phyloP scores from a whole-genome alignment of 2,888 invertebrate species.

The Pseudeuparius sepicola region DNA sequence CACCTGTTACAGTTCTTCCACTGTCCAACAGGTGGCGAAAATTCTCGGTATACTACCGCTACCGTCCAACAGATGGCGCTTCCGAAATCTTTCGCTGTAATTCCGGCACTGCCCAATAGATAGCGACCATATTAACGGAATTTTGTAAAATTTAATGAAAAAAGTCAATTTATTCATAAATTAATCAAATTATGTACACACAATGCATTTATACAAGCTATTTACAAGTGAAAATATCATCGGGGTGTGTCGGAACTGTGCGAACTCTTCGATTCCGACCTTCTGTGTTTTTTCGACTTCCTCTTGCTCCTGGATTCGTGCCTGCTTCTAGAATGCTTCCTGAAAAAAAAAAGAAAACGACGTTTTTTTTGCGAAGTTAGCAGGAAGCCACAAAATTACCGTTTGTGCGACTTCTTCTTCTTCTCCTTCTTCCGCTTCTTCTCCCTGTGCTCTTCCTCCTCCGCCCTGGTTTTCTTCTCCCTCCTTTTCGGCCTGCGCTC shows the following conservation, averaged over 20 bases:
- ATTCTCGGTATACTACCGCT: too few relatives aligned
- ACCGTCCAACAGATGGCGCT: too few relatives aligned
- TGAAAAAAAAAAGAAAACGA: slow-evolving; percentile 22
- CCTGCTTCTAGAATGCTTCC: slow-evolving; percentile 33
- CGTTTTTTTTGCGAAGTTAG: background rate
- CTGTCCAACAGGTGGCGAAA: too few relatives aligned
- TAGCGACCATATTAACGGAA: too few relatives aligned
- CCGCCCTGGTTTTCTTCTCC: slow-evolving; percentile 25
- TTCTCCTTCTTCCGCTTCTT: slow-evolving; percentile 32
- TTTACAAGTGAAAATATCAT: background rate
- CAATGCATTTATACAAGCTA: too few relatives aligned
- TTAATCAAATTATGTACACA: too few relatives aligned
- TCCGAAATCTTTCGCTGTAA: too few relatives aligned
- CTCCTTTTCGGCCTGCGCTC: slow-evolving; percentile 18
- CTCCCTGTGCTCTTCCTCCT: slow-evolving; percentile 24
- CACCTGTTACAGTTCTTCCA: too few relatives aligned
- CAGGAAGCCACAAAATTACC: slow-evolving; percentile 33
- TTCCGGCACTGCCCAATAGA: too few relatives aligned
- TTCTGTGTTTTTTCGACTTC: slow-evolving; percentile 30
- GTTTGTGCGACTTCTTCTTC: slow-evolving; percentile 42
- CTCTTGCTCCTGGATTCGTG: slow-evolving; percentile 30
- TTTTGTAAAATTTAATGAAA: too few relatives aligned
- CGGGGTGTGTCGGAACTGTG: slow-evolving; percentile 16
- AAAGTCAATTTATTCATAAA: too few relatives aligned
- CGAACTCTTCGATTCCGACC: slow-evolving; percentile 26